Evolutionary conservation across 2,888 invertebrate genomes (phyloP).

Genomic region (Sesia bembeciformis): DNA sequence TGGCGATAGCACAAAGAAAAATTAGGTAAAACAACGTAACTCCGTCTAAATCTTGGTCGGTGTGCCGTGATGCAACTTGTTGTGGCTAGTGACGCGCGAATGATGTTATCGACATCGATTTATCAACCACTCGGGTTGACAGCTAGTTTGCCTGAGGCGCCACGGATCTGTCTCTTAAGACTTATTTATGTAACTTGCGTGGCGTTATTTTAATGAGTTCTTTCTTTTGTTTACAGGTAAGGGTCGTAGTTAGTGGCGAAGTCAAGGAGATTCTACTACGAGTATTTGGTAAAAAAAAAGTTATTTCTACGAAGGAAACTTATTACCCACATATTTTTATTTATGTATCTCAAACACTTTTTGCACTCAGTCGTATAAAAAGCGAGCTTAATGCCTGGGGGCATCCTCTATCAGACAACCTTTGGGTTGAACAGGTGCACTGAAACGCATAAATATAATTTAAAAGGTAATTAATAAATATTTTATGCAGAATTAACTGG

Average conservation of each 20-base stretch:
- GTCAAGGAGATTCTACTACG: no score
- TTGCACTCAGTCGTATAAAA: no score
- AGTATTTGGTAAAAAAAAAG: no score
- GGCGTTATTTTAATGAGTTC: not conserved
- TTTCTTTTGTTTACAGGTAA: conserved; percentile 2
- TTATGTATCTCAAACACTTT: no score
- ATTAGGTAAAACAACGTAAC: conserved; percentile 53
- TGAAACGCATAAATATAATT: no score
- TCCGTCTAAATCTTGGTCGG: conserved; percentile 40
- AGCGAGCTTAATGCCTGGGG: no score
- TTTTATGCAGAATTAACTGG: no score
- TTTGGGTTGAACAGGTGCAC: no score
- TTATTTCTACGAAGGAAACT: no score
- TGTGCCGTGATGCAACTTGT: conserved; percentile 39
- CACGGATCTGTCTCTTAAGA: not conserved
- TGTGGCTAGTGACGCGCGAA: conserved; percentile 18
- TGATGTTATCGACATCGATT: conserved; percentile 7
- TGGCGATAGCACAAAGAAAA: conserved; percentile 42
- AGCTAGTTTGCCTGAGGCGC: not conserved
- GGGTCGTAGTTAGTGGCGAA: not conserved
- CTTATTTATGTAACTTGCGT: not conserved
- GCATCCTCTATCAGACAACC: no score
- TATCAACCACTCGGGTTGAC: not conserved
- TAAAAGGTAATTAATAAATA: no score
- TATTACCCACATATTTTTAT: no score